Conservation (phyloP, 2,113 vertebrate species). For the Protobothrops flavoviridis region DNA sequence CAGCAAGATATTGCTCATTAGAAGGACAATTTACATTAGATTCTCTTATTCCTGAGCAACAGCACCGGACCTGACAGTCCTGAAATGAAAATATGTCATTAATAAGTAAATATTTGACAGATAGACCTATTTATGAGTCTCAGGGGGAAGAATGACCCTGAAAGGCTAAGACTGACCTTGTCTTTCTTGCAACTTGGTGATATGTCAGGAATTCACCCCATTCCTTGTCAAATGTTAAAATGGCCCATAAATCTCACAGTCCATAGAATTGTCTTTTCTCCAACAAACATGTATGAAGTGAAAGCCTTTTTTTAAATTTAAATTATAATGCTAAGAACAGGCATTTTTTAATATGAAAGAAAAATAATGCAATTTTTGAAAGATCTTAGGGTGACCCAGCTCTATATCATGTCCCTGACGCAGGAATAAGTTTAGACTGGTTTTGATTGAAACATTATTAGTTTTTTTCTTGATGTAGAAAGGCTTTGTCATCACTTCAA, state of each 20-base stretch:
- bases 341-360: background rate
- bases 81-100: constrained; percentile 48
- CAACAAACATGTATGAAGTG: constrained; percentile 2
- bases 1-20: constrained; percentile 39
- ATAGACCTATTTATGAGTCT: constrained; percentile 42
- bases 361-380: background rate
- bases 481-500: background rate
- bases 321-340: background rate
- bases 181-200: constrained; percentile 16
- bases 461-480: background rate
- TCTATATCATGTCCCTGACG: background rate
- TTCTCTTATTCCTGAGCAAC: constrained; percentile 47
- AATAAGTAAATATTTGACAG: constrained; percentile 49
- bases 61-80: constrained; percentile 24
- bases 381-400: background rate
- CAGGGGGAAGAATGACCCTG: constrained; percentile 31
- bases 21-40: constrained; percentile 43
- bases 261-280: background rate
- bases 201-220: constrained; percentile 29
- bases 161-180: constrained; percentile 39
- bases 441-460: background rate
- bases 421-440: background rate
- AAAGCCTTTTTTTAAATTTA: background rate
- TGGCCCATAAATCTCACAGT: constrained; percentile 21
- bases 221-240: constrained; percentile 31